Percentiles rank a stretch among this genome's conserved stretches.
Evolutionary conservation across 2,113 vertebrate species (phyloP).

Genomic region (Elephas maximus): DNA sequence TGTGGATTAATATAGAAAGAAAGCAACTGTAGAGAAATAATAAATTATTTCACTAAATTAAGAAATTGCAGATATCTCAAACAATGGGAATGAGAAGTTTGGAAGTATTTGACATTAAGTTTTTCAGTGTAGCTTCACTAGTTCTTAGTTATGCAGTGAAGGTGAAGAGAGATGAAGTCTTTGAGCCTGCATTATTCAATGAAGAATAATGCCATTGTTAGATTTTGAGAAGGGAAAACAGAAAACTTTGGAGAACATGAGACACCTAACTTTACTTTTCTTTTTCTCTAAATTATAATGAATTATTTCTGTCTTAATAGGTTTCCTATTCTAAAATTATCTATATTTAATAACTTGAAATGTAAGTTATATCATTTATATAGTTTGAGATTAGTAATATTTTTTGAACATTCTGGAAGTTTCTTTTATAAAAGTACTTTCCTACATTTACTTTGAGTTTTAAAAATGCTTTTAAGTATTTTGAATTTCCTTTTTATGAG

Average conservation of each 20-base stretch:
- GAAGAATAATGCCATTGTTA: neutral
- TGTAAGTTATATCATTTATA: neutral
- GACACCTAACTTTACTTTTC: neutral
- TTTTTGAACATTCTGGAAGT: neutral
- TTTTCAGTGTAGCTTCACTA: neutral
- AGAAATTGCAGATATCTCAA: neutral
- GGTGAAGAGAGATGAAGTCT: neutral
- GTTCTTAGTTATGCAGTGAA: neutral
- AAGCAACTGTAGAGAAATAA: neutral
- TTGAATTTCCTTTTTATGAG: neutral
- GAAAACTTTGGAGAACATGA: neutral
- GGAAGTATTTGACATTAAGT: neutral
- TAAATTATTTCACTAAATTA: neutral
- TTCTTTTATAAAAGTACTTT: neutral
- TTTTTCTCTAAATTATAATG: slow-evolving; percentile 18
- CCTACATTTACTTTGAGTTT: neutral
- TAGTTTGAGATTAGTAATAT: neutral
- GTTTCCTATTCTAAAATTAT: neutral
- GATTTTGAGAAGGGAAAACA: neutral
- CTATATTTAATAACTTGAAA: neutral
- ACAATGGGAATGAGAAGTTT: neutral
- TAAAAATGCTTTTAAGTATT: slow-evolving; percentile 10
- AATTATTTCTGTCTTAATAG: neutral
- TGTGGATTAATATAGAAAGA: neutral
- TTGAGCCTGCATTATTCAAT: neutral